Evolutionary conservation across 2,888 invertebrate genomes (phyloP), one percentile per base, ranked within the genome.

Genomic region (Temnothorax rugatulus): DNA sequence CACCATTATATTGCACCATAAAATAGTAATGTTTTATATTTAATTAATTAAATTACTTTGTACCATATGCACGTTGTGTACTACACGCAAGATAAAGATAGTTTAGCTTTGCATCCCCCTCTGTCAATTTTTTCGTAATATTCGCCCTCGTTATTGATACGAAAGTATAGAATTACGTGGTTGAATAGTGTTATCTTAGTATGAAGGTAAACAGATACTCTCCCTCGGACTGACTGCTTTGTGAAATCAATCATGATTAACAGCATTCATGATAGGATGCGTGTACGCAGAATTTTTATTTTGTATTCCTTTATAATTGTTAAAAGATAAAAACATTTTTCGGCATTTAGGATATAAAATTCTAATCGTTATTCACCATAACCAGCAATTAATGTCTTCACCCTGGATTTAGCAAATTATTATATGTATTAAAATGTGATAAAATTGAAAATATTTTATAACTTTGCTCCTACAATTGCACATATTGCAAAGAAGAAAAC

Each of bases 121-220:
- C 41, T 52, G 15, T 47, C 61, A 29, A 73, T 52, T 68, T 64
- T 66, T 68, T 47, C 63, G 38, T 82, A 76, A 54, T 64, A 64
- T 44, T 69, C 52, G n/a, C 57, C 66, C 66, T 69, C 69, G 47
- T 59, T 34, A 44, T 7, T 29, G 75, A 59, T 18, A 66, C 57
- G 64, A 41, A 50, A 41, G 57, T 91, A 91, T 91, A 84, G 85
- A 83, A 88, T 91, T 89, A 91, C 91, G 74, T 52, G 50, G 81
- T 71, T 73, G 76, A 84, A 82, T 68, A 77, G 74, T 82, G 85
- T 69, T 79, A 84, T 87, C 89, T 87, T 87, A 84, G 85, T 64
- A 85, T 82, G n/a, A 59, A 83, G 84, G 83, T 84, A 91, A 91
- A 91, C 90, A 90, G 82, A 84, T 74, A 63, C 63, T 75, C 82